Conservation (phyloP, 2,797 vertebrate species). For the Threskiornis aethiopicus region DNA sequence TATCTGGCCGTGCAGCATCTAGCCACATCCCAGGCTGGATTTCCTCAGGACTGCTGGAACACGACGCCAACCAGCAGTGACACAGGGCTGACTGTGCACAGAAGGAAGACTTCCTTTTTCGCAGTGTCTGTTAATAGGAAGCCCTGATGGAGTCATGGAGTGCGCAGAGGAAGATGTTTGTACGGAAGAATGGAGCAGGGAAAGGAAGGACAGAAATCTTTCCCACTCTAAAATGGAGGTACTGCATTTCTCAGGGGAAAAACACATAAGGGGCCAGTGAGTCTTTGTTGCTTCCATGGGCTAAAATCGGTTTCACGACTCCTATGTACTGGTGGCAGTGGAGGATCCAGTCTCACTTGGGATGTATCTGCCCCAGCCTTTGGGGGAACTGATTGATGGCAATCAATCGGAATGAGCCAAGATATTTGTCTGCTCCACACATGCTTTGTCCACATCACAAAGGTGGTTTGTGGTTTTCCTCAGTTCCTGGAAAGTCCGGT, state of each 20-base stretch:
- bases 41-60: neutral
- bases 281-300: neutral
- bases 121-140: neutral
- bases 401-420: neutral
- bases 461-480: neutral
- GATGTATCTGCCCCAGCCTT: neutral
- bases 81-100: neutral
- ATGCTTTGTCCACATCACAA: neutral
- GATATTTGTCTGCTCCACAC: neutral
- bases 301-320: neutral
- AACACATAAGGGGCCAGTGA: neutral
- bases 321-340: neutral
- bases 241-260: neutral
- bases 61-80: neutral
- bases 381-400: neutral
- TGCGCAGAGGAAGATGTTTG: neutral
- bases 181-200: neutral
- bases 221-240: neutral
- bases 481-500: conserved; percentile 23
- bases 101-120: conserved; percentile 31
- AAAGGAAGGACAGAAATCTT: neutral
- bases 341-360: neutral
- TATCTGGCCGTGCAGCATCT: neutral
- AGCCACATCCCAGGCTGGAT: neutral
- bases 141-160: neutral